Evolutionary conservation across 1,140 invertebrate genomes (phyloP).

Genomic region (Drosophila persimilis): DNA sequence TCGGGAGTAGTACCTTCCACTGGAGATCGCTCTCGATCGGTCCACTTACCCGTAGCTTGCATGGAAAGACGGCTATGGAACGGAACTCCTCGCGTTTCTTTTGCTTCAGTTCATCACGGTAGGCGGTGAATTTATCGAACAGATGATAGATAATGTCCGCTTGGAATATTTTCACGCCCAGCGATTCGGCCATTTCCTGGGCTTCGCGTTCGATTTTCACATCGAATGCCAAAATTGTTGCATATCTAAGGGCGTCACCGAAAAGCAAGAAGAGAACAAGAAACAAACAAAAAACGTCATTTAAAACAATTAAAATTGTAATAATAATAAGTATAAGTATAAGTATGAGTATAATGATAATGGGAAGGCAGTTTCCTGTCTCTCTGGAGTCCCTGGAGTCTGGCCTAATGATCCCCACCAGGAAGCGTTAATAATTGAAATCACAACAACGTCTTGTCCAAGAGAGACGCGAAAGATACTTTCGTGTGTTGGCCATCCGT

Average conservation of each 20-base stretch:
- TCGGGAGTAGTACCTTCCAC: slow-evolving; percentile 19
- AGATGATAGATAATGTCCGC: slow-evolving; percentile 99
- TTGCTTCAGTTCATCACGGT: slow-evolving; percentile 96
- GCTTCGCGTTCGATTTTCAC: slow-evolving; percentile 99
- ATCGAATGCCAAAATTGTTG: slow-evolving; percentile 99
- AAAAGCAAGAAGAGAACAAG: slow-evolving; percentile 11
- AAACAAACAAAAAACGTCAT: slow-evolving; percentile 13
- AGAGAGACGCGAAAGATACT: slow-evolving; percentile 23
- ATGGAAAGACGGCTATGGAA: slow-evolving; percentile 98
- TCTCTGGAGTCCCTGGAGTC: slow-evolving; percentile 28
- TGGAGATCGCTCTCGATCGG: neutral
- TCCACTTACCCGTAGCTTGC: slow-evolving; percentile 92
- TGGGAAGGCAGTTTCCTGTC: slow-evolving; percentile 13
- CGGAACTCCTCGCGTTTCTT: slow-evolving; percentile 97
- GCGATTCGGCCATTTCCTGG: slow-evolving; percentile 96
- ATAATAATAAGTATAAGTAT: slow-evolving; percentile 54
- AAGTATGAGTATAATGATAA: slow-evolving; percentile 48
- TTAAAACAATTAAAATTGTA: slow-evolving; percentile 67
- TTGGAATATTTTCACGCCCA: slow-evolving; percentile 98
- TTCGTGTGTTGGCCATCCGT: neutral
- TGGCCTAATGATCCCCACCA: slow-evolving; percentile 65
- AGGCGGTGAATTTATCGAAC: slow-evolving; percentile 98
- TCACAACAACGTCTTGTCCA: slow-evolving; percentile 32
- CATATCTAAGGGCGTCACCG: slow-evolving; percentile 87
- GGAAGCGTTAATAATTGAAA: slow-evolving; percentile 75